Conservation (phyloP, 2,888 invertebrate species). For the Tipula lateralis region DNA sequence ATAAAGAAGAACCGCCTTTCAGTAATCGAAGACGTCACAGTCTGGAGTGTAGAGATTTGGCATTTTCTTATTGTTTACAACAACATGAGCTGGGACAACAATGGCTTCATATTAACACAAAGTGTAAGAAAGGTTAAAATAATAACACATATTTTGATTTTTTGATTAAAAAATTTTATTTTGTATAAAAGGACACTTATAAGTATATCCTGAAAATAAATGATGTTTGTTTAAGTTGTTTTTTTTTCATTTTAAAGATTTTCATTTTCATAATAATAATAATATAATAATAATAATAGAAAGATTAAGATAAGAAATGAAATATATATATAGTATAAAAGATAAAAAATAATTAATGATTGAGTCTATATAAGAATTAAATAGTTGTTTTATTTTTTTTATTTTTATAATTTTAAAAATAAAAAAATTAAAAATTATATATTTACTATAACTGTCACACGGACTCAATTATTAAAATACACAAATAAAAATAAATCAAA, state of each 20-base stretch:
- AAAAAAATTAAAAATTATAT: background rate
- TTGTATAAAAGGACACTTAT: slow-evolving; percentile 35
- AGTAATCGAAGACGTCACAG: too few species aligned
- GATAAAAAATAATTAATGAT: background rate
- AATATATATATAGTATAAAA: background rate
- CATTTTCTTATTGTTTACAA: too few species aligned
- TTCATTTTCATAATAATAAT: background rate
- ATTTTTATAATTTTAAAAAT: background rate
- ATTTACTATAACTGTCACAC: background rate
- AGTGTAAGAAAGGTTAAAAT: too few species aligned
- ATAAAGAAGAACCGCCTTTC: too few species aligned
- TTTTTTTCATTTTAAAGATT: background rate
- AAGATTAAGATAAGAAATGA: background rate
- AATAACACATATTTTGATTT: background rate
- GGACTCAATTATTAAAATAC: background rate
- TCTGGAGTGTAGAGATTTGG: too few species aligned
- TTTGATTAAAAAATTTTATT: slow-evolving; percentile 32
- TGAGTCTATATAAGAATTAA: slow-evolving; percentile 11
- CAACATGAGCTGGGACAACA: too few species aligned
- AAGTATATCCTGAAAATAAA: slow-evolving; percentile 32
- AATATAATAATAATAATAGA: background rate
- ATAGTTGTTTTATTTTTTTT: background rate
- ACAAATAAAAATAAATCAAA: background rate
- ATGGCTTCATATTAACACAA: too few species aligned
- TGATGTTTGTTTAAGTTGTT: background rate